These are phyloP conservation scores for Sphaeridia pumilis DNA, from an alignment of 2,888 invertebrate genomes.

Conservation along the genomic window DNA sequence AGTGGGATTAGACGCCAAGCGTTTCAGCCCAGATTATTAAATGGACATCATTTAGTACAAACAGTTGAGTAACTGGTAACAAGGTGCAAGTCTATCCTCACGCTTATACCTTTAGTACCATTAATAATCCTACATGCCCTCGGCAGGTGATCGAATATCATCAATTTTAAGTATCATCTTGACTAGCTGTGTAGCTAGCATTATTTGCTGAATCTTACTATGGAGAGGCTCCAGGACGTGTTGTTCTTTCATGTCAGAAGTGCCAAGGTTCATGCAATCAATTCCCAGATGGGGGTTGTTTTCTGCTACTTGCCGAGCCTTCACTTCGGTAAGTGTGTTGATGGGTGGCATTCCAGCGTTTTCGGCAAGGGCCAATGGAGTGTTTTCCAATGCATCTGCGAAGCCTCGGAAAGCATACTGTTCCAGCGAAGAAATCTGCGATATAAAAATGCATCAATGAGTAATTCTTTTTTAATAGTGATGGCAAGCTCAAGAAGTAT, in stretches of 20 bases:
- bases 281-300: constrained; percentile 80
- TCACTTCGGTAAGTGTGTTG: constrained; percentile 78
- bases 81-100: too few species aligned
- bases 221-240: constrained; percentile 94
- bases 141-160: constrained; percentile 63
- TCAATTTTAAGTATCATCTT: constrained; percentile 99
- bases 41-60: too few species aligned
- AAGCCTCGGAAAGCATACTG: constrained; percentile 96
- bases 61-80: too few species aligned
- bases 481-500: too few species aligned
- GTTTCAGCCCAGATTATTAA: too few species aligned
- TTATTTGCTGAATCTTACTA: constrained; percentile 93
- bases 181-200: constrained; percentile 92
- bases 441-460: too few species aligned
- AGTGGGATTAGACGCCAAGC: too few species aligned
- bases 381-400: constrained; percentile 86
- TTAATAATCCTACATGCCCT: constrained; percentile 31
- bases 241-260: constrained; percentile 80
- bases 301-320: constrained; percentile 74
- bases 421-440: constrained; percentile 65
- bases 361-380: constrained; percentile 91
- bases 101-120: too few species aligned
- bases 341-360: constrained; percentile 91
- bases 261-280: constrained; percentile 81
- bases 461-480: constrained; percentile 2